Conservation (phyloP, 2,797 vertebrate genomes). For the Phoebastria nigripes region DNA sequence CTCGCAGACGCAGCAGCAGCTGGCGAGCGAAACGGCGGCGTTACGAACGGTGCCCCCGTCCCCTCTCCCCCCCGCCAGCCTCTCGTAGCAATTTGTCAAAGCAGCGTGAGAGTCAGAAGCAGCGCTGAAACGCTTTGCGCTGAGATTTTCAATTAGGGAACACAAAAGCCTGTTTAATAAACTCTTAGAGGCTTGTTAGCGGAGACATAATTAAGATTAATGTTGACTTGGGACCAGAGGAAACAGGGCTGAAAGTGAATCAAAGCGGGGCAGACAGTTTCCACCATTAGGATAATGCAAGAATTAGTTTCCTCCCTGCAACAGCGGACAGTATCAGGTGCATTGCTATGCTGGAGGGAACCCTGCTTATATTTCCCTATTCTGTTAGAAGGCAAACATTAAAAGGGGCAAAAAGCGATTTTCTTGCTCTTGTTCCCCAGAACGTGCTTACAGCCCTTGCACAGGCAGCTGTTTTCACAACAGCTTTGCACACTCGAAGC, state of each 20-base stretch:
- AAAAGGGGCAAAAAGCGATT: not conserved
- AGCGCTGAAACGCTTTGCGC: not conserved
- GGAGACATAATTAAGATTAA: slow-evolving; percentile 29
- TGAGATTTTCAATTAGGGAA: slow-evolving; percentile 23
- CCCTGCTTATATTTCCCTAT: not conserved
- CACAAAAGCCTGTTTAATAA: slow-evolving; percentile 43
- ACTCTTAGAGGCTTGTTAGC: slow-evolving; percentile 33
- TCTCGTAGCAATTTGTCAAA: not conserved
- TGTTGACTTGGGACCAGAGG: slow-evolving; percentile 1
- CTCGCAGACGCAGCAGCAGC: not conserved
- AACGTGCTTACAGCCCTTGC: not conserved
- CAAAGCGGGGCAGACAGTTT: not conserved
- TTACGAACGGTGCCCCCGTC: fast-evolving
- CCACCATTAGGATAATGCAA: not conserved
- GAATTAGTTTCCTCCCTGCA: not conserved
- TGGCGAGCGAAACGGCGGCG: fast-evolving
- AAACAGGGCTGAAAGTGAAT: slow-evolving; percentile 1
- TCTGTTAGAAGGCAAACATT: not conserved
- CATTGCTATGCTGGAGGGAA: not conserved
- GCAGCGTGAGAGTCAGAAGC: not conserved
- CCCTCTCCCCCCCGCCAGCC: not conserved
- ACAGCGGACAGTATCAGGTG: fast-evolving
- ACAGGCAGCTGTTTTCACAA: not conserved
- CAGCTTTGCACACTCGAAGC: not conserved
- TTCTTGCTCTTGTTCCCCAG: not conserved